phyloP scores from a whole-genome alignment of 2,888 invertebrate species.

The Eudasyphora cyanicolor region DNA sequence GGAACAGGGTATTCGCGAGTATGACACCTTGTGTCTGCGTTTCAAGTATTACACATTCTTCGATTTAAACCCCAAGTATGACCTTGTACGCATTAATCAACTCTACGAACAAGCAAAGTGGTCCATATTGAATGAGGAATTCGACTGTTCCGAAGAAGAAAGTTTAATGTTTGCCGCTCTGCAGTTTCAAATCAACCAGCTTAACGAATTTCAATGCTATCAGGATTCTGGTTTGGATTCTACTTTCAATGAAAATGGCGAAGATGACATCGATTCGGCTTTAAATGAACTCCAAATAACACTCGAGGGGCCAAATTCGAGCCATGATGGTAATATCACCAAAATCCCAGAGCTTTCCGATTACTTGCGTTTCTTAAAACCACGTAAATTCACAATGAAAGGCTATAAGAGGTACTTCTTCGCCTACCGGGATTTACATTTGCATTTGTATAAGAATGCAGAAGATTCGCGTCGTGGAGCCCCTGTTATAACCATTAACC shows the following conservation, averaged over 20 bases:
- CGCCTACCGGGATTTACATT: conserved; percentile 94
- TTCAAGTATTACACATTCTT: conserved; percentile 99
- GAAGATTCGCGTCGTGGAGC: conserved; percentile 87
- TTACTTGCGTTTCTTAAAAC: conserved; percentile 95
- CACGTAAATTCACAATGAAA: conserved; percentile 96
- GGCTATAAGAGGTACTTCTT: conserved; percentile 98
- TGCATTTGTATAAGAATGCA: conserved; percentile 90
- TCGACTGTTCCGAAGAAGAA: conserved; percentile 99
- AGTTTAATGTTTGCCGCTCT: conserved; percentile 98
- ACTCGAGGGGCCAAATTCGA: conserved; percentile 88
- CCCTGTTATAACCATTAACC: conserved; percentile 88
- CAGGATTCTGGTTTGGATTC: conserved; percentile 72
- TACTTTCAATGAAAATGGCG: conserved; percentile 78
- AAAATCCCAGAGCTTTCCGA: conserved; percentile 97
- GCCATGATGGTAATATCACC: conserved; percentile 90
- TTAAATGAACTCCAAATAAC: conserved; percentile 95
- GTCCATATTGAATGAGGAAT: conserved; percentile 97
- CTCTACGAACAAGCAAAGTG: conserved; percentile 99
- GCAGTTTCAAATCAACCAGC: conserved; percentile 94
- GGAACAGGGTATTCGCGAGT: conserved; percentile 98
- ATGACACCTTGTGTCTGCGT: conserved; percentile 93
- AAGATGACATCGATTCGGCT: conserved; percentile 97
- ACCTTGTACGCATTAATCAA: conserved; percentile 97
- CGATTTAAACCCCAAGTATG: conserved; percentile 97
- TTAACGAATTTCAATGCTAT: conserved; percentile 81